Evolutionary conservation across 2,888 invertebrate genomes (phyloP), one percentile per base, ranked within the genome.

Genomic region (Oligia fasciuncula): DNA sequence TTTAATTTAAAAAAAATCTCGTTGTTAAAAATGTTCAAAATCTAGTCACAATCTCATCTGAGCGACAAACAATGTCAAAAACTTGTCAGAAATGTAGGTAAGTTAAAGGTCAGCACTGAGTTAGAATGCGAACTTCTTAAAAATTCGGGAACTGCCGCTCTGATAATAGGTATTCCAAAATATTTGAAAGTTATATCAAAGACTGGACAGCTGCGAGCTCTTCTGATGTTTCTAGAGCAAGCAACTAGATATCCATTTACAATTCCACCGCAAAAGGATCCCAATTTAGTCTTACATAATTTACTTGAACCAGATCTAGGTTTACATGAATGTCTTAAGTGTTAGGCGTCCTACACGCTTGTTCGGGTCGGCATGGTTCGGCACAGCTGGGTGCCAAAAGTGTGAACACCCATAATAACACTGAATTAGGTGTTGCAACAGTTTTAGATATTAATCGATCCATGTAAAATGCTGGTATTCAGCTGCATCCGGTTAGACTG

Each of bases 261-360:
- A 51, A 76, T 62, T 35, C 5, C 6, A 5, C 66, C n/a, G 69
- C 60, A 73, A 71, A 81, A 73, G 67, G 51, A 67, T 69, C 19
- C 23, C 29, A 73, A 51, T 51, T 67, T 71, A 43, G 57, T 29
- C 57, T 82, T 85, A 85, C 46, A 60, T 81, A 85, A 85, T 77
- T 80, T 8, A 35, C 51, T 63, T 71, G 49, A 80, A 51, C 73
- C 9, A 73, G 60, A 73, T 71, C 65, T 69, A 68, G 69, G 14
- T 71, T 40, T 11, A 62, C n/a, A 29, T 66, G 40, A 46, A 70
- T 76, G 54, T 66, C 19, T 54, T 40, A 69, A 35, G 23, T 23
- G 35, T 40, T 54, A 40, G 17, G 40, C 40, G 23, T 40, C 2
- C 2, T n/a, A 70, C 11, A n/a, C 70, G 29, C 8, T 35, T 51